These are phyloP conservation scores for Sciurus niger DNA, from an alignment of 2,113 vertebrate genomes.

Conservation along the genomic window DNA sequence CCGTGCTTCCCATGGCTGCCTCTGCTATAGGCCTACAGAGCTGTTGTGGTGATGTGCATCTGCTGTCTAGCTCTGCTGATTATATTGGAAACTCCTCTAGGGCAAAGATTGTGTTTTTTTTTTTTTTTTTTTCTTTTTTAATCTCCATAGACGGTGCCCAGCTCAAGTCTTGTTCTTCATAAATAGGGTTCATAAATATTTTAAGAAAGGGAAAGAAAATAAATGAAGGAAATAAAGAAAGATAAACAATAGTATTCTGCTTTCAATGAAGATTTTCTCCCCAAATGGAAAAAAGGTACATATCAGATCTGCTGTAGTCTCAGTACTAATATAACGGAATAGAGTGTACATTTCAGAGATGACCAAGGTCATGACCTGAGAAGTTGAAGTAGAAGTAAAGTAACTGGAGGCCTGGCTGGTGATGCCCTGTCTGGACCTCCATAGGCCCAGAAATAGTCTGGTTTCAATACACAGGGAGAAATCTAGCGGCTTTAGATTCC, in stretches of 20 bases:
- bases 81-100: slow-evolving; percentile 20
- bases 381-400: neutral
- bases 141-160: neutral
- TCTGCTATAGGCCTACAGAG: neutral
- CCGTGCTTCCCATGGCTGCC: accelerated
- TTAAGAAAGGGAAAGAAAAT: slow-evolving; percentile 35
- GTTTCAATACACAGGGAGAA: neutral
- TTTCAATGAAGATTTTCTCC: slow-evolving; percentile 8
- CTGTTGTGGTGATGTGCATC: neutral
- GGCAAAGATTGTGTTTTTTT: neutral
- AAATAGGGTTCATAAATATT: slow-evolving; percentile 66
- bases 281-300: neutral
- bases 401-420: neutral
- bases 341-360: neutral
- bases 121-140: neutral
- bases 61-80: neutral
- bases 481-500: slow-evolving; percentile 54
- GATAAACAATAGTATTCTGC: neutral
- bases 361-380: neutral
- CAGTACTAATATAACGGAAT: neutral
- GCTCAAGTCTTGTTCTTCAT: slow-evolving; percentile 42
- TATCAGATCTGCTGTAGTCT: neutral
- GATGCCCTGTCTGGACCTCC: neutral
- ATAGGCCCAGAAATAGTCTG: neutral
- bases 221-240: slow-evolving; percentile 61